Evolutionary conservation across 2,113 vertebrate species (phyloP), one percentile per base, ranked within the genome.

Genomic region (Myotis davidii): DNA sequence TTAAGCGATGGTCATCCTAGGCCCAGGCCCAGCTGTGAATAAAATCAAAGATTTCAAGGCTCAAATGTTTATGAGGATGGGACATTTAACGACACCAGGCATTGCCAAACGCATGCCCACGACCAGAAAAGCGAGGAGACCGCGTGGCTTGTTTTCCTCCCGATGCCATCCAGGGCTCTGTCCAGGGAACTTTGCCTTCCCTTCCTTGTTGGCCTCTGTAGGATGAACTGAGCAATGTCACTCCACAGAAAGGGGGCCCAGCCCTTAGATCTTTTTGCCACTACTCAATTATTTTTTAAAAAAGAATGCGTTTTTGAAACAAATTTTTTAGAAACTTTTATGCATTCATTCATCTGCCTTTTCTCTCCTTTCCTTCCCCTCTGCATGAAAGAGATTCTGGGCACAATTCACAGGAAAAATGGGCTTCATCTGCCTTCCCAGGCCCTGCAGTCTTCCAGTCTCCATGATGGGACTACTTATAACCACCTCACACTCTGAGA

Each of bases 1-100:
- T 0, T 85, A 48, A 96, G 95, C 61, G 94, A 98, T 97, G 98
- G 98, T 98, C 98, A 98, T 94, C 17, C 0, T 20, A 39, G 96
- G 85, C 4, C 6, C 0, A 9, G 8, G 27, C 95, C 98, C 98
- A 97, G 97, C 98, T 97, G 98, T 94, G 98, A 98, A 98, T 97
- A 98, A 98, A 98, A 97, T 74, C 73, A 93, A 13, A 1, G 70
- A 97, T 98, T 97, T 97, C 97, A 96, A 97, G 96, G 95, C 94
- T 95, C 81, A 86, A 89, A 90, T 4, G 5, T 88, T 54, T 34
- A 42, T 91, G 77, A 78, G 90, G 83, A 96, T 94, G 73, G 65
- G 74, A 82, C 94, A 86, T 79, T 97, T 86, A 96, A 87, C 93
- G 0, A 1, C 70, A 87, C 84, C 37, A 20, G 3, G 88, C 87